A percentile compares a stretch with the other conserved stretches of the same genome.
These are phyloP conservation scores for Triplophysa tibetana DNA, from an alignment of 2,113 vertebrate genomes.

Conservation along the genomic window DNA sequence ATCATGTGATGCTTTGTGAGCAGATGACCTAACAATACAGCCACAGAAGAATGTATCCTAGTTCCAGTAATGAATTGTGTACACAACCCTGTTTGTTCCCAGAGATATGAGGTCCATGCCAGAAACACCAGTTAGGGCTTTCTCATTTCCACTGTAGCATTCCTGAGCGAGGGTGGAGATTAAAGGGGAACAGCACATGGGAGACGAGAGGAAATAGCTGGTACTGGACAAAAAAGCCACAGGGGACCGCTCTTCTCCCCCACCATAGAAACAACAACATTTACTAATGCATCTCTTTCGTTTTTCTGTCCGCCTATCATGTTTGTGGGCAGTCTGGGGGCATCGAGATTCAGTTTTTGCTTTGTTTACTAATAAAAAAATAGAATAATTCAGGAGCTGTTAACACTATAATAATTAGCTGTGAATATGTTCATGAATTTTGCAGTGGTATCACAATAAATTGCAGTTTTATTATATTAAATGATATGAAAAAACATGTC, in stretches of 20 bases:
- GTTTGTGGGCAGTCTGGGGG: background rate
- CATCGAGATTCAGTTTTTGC: background rate
- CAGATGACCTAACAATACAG: constrained; percentile 7
- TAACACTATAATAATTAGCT: too few relatives aligned
- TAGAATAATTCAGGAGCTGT: too few relatives aligned
- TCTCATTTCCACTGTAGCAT: constrained; percentile 41
- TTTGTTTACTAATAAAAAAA: too few relatives aligned
- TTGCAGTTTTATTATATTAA: too few relatives aligned
- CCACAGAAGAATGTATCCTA: background rate
- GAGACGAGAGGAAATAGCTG: constrained; percentile 41
- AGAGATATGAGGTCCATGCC: background rate
- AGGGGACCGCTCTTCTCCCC: background rate
- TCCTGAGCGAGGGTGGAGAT: constrained; percentile 39
- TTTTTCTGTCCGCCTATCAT: background rate
- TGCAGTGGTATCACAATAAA: too few relatives aligned
- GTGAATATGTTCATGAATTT: too few relatives aligned
- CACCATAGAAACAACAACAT: background rate
- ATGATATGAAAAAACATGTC: too few relatives aligned
- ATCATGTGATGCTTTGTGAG: constrained; percentile 15
- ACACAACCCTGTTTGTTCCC: constrained; percentile 8
- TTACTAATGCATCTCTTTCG: background rate
- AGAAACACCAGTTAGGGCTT: constrained; percentile 11
- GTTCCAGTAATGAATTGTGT: background rate
- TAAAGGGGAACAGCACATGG: background rate
- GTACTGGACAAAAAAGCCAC: constrained; percentile 15